These are phyloP conservation scores for Calidris pugnax DNA, from an alignment of 2,113 vertebrate genomes.

Conservation along the genomic window DNA sequence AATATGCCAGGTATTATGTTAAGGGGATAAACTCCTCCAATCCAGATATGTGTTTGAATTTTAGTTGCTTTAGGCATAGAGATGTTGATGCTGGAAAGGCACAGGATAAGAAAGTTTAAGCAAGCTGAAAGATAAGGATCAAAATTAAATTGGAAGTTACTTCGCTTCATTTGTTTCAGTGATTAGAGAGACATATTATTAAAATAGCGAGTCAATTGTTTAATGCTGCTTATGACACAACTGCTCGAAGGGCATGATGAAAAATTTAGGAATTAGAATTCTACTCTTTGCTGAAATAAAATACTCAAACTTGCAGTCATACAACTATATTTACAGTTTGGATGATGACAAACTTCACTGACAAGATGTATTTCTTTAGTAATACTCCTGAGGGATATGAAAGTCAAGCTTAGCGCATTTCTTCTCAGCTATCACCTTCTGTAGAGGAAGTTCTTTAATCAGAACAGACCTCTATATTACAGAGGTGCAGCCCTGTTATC, in stretches of 20 bases:
- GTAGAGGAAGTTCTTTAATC: neutral
- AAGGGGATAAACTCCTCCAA: neutral
- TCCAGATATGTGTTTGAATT: neutral
- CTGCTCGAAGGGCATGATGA: neutral
- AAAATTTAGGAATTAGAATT: neutral
- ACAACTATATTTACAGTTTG: neutral
- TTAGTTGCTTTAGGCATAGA: neutral
- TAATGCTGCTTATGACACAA: neutral
- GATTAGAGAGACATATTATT: constrained; percentile 16
- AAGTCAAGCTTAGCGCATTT: neutral
- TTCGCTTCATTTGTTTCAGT: constrained; percentile 16
- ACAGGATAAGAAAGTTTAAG: constrained; percentile 17
- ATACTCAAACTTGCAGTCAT: neutral
- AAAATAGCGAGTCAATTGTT: neutral
- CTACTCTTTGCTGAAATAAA: neutral
- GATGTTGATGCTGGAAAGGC: neutral
- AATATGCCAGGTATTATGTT: neutral
- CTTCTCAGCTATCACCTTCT: neutral
- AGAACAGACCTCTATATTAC: neutral
- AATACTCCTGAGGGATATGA: neutral
- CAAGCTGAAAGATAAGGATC: constrained; percentile 36
- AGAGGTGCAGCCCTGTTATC: neutral
- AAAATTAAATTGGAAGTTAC: constrained; percentile 22
- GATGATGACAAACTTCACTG: neutral
- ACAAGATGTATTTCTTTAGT: neutral